Conservation (phyloP, 1,140 invertebrate genomes). For the Sminthurides bifidus region DNA sequence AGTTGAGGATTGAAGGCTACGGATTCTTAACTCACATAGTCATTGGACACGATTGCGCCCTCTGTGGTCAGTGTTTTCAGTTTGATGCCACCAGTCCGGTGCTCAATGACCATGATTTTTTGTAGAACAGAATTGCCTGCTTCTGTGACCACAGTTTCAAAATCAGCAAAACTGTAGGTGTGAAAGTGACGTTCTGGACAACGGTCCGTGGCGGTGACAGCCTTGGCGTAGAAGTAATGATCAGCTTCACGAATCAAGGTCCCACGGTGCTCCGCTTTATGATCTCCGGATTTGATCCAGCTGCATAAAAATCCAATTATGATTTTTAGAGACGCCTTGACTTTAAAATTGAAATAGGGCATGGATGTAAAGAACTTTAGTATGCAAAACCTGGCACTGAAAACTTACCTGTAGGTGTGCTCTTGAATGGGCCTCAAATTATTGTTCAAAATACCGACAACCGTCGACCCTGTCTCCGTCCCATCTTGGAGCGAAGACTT, state of each 20-base stretch:
- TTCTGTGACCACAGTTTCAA: conserved; percentile 19
- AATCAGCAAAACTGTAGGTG: conserved; percentile 1
- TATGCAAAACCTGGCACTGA: background rate
- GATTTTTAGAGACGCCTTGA: background rate
- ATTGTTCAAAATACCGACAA: conserved; percentile 16
- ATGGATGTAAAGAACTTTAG: background rate
- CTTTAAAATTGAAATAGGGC: background rate
- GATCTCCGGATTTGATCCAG: conserved; percentile 7
- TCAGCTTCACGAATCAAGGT: conserved; percentile 7
- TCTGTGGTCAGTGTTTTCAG: conserved; percentile 5
- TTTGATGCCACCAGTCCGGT: conserved; percentile 17
- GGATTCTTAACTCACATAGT: conserved; percentile 21
- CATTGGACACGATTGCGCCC: conserved; percentile 9
- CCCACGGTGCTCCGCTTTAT: conserved; percentile 9
- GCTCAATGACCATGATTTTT: conserved; percentile 16
- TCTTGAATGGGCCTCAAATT: conserved; percentile 21
- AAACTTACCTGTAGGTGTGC: conserved; percentile 19
- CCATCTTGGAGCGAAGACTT: conserved; percentile 9
- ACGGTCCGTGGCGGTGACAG: background rate
- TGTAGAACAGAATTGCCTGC: conserved; percentile 17
- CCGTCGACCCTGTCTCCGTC: conserved; percentile 16
- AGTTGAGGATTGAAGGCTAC: background rate
- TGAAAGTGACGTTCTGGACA: background rate
- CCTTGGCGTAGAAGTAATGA: background rate
- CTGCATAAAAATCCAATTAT: background rate